Evolutionary conservation across 2,113 vertebrate species (phyloP).

Genomic region (Polypterus bichir): DNA sequence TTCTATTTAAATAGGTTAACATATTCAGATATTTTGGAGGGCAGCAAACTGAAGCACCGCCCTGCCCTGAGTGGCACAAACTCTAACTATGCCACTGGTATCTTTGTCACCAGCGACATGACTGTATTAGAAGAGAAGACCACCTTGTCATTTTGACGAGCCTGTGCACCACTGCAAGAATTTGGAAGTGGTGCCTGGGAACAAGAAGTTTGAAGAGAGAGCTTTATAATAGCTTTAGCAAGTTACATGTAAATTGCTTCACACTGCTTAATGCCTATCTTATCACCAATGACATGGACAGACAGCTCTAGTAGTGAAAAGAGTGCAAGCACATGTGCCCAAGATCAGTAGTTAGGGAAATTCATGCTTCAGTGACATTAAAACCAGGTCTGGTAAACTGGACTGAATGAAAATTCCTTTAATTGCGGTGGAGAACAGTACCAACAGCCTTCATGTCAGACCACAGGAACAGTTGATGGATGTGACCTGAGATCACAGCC

Average conservation of each 20-base stretch:
- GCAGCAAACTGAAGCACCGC: too few species aligned
- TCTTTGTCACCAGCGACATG: too few species aligned
- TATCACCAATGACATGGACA: slow-evolving; percentile 6
- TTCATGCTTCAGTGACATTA: slow-evolving; percentile 22
- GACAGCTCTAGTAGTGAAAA: slow-evolving; percentile 15
- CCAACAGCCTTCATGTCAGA: neutral
- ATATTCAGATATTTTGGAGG: too few species aligned
- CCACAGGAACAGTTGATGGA: slow-evolving; percentile 25
- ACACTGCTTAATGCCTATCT: slow-evolving; percentile 3
- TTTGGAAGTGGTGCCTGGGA: too few species aligned
- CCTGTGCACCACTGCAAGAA: too few species aligned
- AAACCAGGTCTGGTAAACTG: slow-evolving; percentile 21
- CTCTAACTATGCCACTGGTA: too few species aligned
- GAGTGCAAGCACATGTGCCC: slow-evolving; percentile 6
- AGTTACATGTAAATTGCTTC: slow-evolving; percentile 7
- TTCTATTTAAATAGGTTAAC: too few species aligned
- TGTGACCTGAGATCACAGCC: slow-evolving; percentile 18
- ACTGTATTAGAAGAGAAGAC: too few species aligned
- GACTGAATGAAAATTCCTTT: slow-evolving; percentile 16
- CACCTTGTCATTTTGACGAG: too few species aligned
- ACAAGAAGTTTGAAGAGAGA: too few species aligned
- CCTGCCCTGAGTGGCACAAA: too few species aligned
- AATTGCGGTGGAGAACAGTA: slow-evolving; percentile 15
- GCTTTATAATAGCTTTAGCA: too few species aligned
- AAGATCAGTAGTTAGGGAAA: slow-evolving; percentile 15